phyloP scores from a whole-genome alignment of 2,113 vertebrate species.

The Probosciger aterrimus region DNA sequence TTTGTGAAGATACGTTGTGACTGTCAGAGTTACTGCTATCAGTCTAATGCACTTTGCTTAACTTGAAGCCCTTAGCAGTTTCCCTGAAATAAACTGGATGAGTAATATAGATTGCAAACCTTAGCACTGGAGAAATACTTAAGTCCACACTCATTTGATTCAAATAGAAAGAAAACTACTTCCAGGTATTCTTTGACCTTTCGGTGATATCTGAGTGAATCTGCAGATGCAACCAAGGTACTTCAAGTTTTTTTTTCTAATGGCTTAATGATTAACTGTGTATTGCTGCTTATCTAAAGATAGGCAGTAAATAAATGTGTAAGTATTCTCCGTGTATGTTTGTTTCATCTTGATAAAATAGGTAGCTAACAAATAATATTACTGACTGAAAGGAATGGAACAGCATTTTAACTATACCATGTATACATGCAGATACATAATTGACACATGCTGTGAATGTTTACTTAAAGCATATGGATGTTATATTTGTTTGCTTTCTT shows the following conservation, averaged over 20 bases:
- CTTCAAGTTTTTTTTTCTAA: background rate
- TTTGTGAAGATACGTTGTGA: background rate
- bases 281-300: background rate
- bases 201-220: background rate
- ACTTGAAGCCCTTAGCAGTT: background rate
- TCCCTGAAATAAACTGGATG: constrained; percentile 8
- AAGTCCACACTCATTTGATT: constrained; percentile 22
- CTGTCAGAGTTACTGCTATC: background rate
- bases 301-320: background rate
- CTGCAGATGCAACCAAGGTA: background rate
- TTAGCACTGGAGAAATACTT: background rate
- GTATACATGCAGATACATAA: background rate
- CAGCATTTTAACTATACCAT: background rate
- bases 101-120: constrained; percentile 19
- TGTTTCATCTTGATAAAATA: background rate
- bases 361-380: background rate
- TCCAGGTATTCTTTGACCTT: constrained; percentile 34
- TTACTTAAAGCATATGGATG: background rate
- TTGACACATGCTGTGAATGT: background rate
- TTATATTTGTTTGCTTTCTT: background rate
- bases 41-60: background rate
- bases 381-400: background rate
- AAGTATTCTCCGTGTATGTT: background rate
- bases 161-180: constrained; percentile 31
- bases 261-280: background rate